Percentiles rank a stretch among this genome's conserved stretches.
phyloP scores from a whole-genome alignment of 2,888 invertebrate genomes.

The Siphlonurus alternatus region DNA sequence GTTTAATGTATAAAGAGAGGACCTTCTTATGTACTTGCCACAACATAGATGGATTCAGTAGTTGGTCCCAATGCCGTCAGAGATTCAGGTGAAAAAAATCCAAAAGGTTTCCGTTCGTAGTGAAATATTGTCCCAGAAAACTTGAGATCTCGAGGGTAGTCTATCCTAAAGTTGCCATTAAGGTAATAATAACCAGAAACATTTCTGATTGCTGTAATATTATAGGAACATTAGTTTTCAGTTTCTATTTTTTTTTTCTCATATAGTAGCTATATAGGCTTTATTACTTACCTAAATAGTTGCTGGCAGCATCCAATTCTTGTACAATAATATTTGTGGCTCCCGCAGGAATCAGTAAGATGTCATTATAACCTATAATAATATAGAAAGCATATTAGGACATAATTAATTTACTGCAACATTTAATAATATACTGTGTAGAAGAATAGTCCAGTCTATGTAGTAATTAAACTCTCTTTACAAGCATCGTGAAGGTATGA shows the following conservation, averaged over 20 bases:
- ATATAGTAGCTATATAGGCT: neutral
- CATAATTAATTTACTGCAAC: too few species aligned
- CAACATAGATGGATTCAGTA: slow-evolving; percentile 73
- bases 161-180: slow-evolving; percentile 90
- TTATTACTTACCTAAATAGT: slow-evolving; percentile 54
- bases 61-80: slow-evolving; percentile 74
- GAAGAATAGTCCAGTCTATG: too few species aligned
- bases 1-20: too few species aligned
- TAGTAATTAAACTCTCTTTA: too few species aligned
- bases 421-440: too few species aligned
- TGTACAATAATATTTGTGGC: slow-evolving; percentile 76
- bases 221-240: neutral
- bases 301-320: slow-evolving; percentile 67
- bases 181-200: slow-evolving; percentile 68
- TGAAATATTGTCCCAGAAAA: slow-evolving; percentile 77
- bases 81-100: slow-evolving; percentile 69
- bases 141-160: slow-evolving; percentile 61
- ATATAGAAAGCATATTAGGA: slow-evolving; percentile 4
- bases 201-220: slow-evolving; percentile 60
- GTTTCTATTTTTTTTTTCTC: neutral
- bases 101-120: slow-evolving; percentile 69
- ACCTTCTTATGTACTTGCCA: slow-evolving; percentile 52
- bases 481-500: too few species aligned
- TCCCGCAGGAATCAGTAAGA: slow-evolving; percentile 77
- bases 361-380: slow-evolving; percentile 71